Conservation (phyloP, 2,888 invertebrate species). For the Endomychus coccineus region DNA sequence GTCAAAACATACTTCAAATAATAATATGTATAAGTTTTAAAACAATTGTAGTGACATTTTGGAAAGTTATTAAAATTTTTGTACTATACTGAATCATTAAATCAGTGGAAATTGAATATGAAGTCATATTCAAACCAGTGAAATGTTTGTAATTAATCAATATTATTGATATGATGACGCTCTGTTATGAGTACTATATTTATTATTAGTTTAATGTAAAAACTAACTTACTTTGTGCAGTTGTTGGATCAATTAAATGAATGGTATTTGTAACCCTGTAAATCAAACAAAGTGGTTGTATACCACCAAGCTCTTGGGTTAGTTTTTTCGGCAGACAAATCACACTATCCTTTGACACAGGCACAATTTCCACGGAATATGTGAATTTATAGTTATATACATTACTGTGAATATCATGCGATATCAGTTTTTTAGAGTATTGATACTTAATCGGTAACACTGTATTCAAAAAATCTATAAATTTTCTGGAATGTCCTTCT, state of each 20-base stretch:
- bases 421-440: constrained; percentile 90
- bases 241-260: constrained; percentile 86
- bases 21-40: too few species aligned
- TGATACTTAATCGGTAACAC: constrained; percentile 83
- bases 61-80: too few species aligned
- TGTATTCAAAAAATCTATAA: constrained; percentile 86
- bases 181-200: too few species aligned
- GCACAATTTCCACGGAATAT: constrained; percentile 90
- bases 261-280: constrained; percentile 82
- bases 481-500: constrained; percentile 85
- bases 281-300: constrained; percentile 82
- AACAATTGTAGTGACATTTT: too few species aligned
- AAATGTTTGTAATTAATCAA: too few species aligned
- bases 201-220: neutral
- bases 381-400: constrained; percentile 95
- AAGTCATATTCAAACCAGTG: too few species aligned
- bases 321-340: constrained; percentile 84
- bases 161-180: too few species aligned
- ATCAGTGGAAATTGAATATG: too few species aligned
- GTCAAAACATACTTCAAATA: too few species aligned
- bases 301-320: constrained; percentile 79
- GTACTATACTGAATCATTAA: too few species aligned
- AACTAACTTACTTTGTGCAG: constrained; percentile 64
- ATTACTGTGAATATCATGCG: constrained; percentile 96
- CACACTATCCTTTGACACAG: constrained; percentile 88